phyloP scores from a whole-genome alignment of 2,797 vertebrate species.

The Martes flavigula region DNA sequence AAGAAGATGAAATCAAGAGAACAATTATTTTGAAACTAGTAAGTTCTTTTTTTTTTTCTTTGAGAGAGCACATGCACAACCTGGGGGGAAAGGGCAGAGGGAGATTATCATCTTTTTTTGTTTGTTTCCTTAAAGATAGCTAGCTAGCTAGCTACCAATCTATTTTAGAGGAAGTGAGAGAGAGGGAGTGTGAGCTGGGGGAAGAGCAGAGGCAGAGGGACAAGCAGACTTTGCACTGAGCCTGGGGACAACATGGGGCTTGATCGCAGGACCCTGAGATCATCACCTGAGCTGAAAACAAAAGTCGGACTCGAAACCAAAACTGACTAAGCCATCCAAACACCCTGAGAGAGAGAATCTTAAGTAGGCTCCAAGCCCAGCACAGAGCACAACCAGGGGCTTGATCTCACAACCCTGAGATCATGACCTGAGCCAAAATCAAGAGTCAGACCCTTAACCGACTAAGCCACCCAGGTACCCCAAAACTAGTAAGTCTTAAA shows the following conservation, averaged over 20 bases:
- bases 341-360: not conserved
- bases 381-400: not conserved
- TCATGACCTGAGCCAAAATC: not conserved
- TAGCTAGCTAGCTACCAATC: too few relatives aligned
- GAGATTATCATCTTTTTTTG: not conserved
- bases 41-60: not conserved
- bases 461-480: not conserved
- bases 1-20: slow-evolving; percentile 42
- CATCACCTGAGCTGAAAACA: not conserved
- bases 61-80: not conserved
- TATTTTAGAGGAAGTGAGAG: not conserved
- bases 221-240: not conserved
- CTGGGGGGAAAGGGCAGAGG: not conserved
- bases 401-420: not conserved
- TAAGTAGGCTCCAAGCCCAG: not conserved
- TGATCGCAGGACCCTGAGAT: not conserved
- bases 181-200: not conserved
- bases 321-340: not conserved
- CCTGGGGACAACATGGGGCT: not conserved
- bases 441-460: not conserved
- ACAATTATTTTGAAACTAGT: not conserved
- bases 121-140: not conserved
- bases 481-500: not conserved
- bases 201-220: not conserved
- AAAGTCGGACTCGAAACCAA: not conserved